Conservation (phyloP, 2,888 invertebrate genomes). For the Lottia scabra region DNA sequence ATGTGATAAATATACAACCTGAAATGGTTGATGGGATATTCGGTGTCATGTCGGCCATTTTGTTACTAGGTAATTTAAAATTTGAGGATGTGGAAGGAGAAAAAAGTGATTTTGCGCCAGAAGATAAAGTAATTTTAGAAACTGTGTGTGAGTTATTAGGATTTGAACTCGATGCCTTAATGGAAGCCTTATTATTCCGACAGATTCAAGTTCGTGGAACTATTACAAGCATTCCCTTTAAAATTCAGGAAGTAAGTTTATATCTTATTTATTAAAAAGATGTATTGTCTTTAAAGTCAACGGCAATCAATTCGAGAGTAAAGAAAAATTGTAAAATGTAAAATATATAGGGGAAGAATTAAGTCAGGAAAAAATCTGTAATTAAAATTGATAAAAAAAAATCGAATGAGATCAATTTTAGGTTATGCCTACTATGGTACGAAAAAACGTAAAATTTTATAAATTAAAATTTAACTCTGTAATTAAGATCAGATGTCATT, state of each 20-base stretch:
- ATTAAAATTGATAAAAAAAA: no score
- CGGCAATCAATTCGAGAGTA: background rate
- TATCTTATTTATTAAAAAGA: background rate
- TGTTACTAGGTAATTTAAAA: slow-evolving; percentile 57
- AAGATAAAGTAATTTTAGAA: slow-evolving; percentile 46
- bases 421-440: no score
- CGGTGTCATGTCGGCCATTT: slow-evolving; percentile 54
- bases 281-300: background rate
- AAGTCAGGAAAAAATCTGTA: no score
- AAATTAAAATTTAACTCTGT: no score
- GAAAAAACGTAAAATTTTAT: no score
- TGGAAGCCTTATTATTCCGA: slow-evolving; percentile 48
- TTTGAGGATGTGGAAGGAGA: slow-evolving; percentile 62
- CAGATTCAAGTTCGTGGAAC: slow-evolving; percentile 62
- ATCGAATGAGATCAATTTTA: no score
- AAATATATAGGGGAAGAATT: no score
- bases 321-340: no score
- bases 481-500: no score
- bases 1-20: slow-evolving; percentile 53
- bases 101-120: slow-evolving; percentile 51
- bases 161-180: slow-evolving; percentile 48
- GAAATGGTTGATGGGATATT: slow-evolving; percentile 60
- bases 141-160: slow-evolving; percentile 55
- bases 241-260: slow-evolving; percentile 58
- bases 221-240: slow-evolving; percentile 60